A percentile compares a stretch with the other conserved stretches of the same genome.
Evolutionary conservation across 2,113 vertebrate species (phyloP).

Genomic region (Anarrhichthys ocellatus): DNA sequence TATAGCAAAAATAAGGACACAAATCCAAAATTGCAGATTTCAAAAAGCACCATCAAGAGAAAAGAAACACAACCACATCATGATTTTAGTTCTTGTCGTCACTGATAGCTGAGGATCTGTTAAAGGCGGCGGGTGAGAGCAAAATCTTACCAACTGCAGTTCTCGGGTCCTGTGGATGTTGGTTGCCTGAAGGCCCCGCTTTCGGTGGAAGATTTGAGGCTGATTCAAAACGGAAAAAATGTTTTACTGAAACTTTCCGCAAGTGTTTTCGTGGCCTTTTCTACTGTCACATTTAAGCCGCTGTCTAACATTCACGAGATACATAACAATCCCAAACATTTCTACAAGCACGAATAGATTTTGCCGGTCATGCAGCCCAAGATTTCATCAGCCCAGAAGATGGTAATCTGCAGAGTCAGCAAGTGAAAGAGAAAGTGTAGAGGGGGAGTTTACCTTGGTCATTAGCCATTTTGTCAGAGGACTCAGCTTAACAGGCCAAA

Average conservation of each 20-base stretch:
- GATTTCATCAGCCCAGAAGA: conserved; percentile 45
- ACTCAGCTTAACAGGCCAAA: conserved; percentile 93
- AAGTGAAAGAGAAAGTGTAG: conserved; percentile 72
- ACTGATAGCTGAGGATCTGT: neutral
- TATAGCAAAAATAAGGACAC: neutral
- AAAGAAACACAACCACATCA: neutral
- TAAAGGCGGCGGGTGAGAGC: neutral
- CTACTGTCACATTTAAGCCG: neutral
- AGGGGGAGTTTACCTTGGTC: conserved; percentile 96
- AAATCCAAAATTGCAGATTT: neutral
- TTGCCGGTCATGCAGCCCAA: conserved; percentile 37
- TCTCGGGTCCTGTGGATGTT: conserved; percentile 81
- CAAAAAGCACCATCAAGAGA: neutral
- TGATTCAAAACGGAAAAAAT: conserved; percentile 57
- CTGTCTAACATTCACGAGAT: neutral
- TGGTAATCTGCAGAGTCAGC: conserved; percentile 57
- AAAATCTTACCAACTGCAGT: conserved; percentile 86
- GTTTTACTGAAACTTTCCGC: neutral
- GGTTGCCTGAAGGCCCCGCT: conserved; percentile 78
- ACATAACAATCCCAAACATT: neutral
- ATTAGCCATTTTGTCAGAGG: conserved; percentile 99
- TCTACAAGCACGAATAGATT: conserved; percentile 25
- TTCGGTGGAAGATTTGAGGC: conserved; percentile 89
- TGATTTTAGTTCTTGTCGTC: neutral
- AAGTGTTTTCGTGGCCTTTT: neutral